A percentile compares a stretch with the other conserved stretches of the same genome.
Conservation (phyloP, 1,140 invertebrate species). For the Calosoma granatense region DNA sequence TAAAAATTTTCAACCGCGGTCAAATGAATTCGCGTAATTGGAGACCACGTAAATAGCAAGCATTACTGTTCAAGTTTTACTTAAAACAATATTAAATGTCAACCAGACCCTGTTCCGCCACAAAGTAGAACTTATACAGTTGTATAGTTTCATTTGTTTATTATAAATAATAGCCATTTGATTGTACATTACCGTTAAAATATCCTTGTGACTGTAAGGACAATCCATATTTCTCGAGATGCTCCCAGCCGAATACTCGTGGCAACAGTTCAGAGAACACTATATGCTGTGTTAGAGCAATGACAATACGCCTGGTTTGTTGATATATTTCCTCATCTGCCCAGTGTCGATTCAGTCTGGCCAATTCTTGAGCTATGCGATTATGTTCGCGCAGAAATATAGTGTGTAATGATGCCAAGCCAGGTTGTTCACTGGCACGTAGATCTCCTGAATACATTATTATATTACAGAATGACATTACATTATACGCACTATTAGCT, state of each 20-base stretch:
- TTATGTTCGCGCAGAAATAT: neutral
- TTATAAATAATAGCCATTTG: no score
- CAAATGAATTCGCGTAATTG: no score
- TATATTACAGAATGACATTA: neutral
- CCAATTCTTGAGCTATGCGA: neutral
- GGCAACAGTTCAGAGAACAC: conserved; percentile 55
- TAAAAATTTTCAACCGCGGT: no score
- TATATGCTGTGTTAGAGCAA: conserved; percentile 54
- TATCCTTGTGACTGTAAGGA: neutral
- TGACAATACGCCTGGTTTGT: conserved; percentile 41
- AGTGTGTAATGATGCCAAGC: conserved; percentile 3
- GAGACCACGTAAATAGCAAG: no score
- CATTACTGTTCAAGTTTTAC: no score
- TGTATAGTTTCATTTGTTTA: no score
- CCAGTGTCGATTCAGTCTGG: conserved; percentile 33
- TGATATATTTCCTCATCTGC: conserved; percentile 45
- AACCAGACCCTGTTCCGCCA: no score
- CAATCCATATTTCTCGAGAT: conserved; percentile 1
- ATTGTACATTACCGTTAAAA: neutral
- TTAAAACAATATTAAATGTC: no score
- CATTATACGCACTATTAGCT: no score
- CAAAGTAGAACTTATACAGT: no score
- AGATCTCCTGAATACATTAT: conserved; percentile 10
- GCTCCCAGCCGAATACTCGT: conserved; percentile 35
- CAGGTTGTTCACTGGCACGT: conserved; percentile 5